phyloP scores from a whole-genome alignment of 2,888 invertebrate species.

The Hoplodrina ambigua region DNA sequence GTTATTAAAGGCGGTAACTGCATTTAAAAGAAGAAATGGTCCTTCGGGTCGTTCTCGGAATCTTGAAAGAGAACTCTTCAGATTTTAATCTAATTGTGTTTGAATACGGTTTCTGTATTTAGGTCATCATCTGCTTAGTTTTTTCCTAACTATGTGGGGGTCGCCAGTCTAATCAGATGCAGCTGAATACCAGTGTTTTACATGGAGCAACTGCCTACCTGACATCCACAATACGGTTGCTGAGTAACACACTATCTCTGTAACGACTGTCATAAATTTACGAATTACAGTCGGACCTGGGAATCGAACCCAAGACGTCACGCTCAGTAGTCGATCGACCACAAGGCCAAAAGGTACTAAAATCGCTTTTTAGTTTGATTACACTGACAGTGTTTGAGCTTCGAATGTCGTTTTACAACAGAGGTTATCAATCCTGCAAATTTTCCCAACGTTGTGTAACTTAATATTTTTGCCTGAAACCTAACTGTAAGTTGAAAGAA shows the following conservation, averaged over 20 bases:
- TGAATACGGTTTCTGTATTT: slow-evolving; percentile 6
- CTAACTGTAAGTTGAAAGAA: not conserved
- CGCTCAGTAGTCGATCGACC: no score
- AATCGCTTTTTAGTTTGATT: not conserved
- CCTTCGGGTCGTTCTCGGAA: slow-evolving; percentile 8
- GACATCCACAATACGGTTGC: no score
- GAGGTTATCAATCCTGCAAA: not conserved
- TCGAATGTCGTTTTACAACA: no score
- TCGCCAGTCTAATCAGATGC: no score
- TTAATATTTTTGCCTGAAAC: not conserved
- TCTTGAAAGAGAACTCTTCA: slow-evolving; percentile 24
- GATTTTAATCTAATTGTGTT: slow-evolving; percentile 21
- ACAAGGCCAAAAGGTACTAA: not conserved
- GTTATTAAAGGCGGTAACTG: slow-evolving; percentile 44
- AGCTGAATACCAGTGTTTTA: no score
- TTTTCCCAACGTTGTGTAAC: not conserved
- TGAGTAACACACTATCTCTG: no score
- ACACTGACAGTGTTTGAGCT: no score
- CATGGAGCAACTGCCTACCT: no score
- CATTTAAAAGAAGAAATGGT: slow-evolving; percentile 46
- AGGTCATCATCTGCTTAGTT: not conserved
- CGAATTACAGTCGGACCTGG: no score
- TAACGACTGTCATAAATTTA: no score
- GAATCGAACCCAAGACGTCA: no score
- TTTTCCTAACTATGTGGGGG: no score